phyloP scores from a whole-genome alignment of 2,113 vertebrate genomes.

The Rhizomys pruinosus region DNA sequence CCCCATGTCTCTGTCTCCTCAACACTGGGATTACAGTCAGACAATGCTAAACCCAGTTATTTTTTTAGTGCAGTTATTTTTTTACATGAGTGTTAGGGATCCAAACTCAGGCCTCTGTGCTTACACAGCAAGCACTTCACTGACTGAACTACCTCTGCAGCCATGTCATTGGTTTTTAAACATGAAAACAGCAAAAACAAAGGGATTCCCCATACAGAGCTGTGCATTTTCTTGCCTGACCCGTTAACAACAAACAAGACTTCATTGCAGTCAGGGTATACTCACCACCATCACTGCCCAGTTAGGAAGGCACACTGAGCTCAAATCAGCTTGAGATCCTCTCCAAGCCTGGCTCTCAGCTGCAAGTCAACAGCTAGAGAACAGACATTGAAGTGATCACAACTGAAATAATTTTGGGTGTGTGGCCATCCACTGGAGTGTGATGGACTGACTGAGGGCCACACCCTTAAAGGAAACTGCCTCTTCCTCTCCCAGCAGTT shows the following conservation, averaged over 20 bases:
- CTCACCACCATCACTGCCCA: not conserved
- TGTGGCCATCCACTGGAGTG: too few relatives aligned
- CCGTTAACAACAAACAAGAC: not conserved
- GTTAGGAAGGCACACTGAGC: not conserved
- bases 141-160: not conserved
- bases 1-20: not conserved
- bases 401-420: not conserved
- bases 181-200: not conserved
- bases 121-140: not conserved
- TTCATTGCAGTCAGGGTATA: not conserved
- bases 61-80: not conserved
- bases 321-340: not conserved
- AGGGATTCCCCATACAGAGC: not conserved
- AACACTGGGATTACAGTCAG: not conserved
- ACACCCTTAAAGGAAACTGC: too few relatives aligned
- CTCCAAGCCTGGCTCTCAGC: not conserved
- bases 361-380: not conserved
- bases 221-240: not conserved
- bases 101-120: not conserved
- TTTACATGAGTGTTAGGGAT: too few relatives aligned
- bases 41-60: not conserved
- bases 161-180: not conserved
- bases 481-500: too few relatives aligned
- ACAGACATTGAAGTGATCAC: not conserved
- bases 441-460: too few relatives aligned